These are phyloP conservation scores for Malurus leucopterus DNA, from an alignment of 2,797 vertebrate species.

Conservation along the genomic window DNA sequence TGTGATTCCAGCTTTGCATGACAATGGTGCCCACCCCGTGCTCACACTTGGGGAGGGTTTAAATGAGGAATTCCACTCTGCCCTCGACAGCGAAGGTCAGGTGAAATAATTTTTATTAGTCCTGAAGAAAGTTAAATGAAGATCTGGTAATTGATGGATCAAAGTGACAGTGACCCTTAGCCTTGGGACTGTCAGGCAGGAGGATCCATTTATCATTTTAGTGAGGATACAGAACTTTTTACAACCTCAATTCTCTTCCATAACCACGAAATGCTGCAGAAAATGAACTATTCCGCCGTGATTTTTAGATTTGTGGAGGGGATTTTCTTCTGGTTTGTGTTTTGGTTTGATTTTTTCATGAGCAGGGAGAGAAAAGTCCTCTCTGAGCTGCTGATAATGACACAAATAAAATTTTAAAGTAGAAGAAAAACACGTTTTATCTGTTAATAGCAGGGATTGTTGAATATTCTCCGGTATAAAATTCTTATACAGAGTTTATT, in stretches of 20 bases:
- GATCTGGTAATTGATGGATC: constrained; percentile 59
- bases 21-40: constrained; percentile 3
- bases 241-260: neutral
- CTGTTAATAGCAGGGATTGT: neutral
- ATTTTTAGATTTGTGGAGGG: neutral
- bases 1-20: neutral
- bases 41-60: constrained; percentile 1
- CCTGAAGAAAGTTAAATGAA: constrained; percentile 50
- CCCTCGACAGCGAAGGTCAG: constrained; percentile 37
- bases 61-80: constrained; percentile 54
- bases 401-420: neutral
- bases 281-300: neutral
- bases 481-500: neutral
- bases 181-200: constrained; percentile 24
- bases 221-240: constrained; percentile 28
- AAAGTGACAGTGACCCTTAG: constrained; percentile 44
- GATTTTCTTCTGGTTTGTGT: neutral
- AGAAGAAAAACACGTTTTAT: neutral
- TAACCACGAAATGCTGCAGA: neutral
- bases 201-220: constrained; percentile 55
- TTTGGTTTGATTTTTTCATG: neutral
- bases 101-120: constrained; percentile 54
- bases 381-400: neutral
- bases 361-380: neutral
- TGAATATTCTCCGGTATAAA: neutral